Base-by-base conservation (phyloP, 2,797 vertebrate genomes). In the Kryptolebias ocellatus region DNA sequence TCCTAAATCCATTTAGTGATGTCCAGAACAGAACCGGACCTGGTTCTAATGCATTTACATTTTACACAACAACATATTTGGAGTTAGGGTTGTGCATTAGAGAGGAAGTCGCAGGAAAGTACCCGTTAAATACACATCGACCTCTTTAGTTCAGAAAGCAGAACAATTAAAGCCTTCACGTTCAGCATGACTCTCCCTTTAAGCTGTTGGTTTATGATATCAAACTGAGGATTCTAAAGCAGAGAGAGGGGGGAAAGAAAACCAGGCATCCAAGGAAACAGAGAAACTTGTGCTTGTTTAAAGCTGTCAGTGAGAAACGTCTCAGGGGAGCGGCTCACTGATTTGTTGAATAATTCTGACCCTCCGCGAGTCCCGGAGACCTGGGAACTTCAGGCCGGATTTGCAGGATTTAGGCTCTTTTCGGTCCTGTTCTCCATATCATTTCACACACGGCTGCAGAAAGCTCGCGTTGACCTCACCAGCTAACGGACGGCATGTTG, bases 321-420 rank as follows among this genome's bases (percentile, higher is more conserved):
- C 93, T 85, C 92, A 0, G 51, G 91, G 90, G 93, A 90, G 53
- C 6, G 34, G 79, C 80, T 75, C 46, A 71, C 91, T 94, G 93
- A 94, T 94, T 94, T 93, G 89, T 90, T 94, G 92, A 94, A 94
- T 94, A 94, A 94, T 94, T 94, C 83, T 75, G 85, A 93, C 86
- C 90, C 78, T 84, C 84, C 88, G 81, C 63, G 64, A 87, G 88
- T 79, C 79, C 58, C 64, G 76, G 53, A 86, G 86, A 90, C 90
- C 37, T 78, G 83, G 84, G 89, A 92, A 91, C 83, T 73, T 71
- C 85, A 75, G 77, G 87, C 69, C 37, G 86, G 85, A 93, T 91
- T 91, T 91, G 83, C 73, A 85, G 89, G 89, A 92, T 93, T 92
- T 89, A 71, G 2, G 59, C 81, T 89, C 85, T 89, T 87, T 86